Base-by-base conservation (phyloP, 2,113 vertebrate genomes). In the Sakesphorus luctuosus region DNA sequence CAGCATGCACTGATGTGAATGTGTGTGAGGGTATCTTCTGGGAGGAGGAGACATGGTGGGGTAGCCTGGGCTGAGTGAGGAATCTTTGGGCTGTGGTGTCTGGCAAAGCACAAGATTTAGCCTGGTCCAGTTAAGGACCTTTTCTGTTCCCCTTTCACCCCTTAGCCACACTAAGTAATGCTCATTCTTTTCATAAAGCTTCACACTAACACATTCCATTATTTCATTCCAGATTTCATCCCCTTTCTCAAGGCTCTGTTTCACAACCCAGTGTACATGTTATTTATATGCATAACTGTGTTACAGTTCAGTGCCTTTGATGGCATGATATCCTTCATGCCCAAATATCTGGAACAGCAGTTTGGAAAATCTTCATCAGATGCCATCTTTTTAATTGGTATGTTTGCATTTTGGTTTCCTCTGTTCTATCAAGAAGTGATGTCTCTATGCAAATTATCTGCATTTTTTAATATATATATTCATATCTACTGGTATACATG, bases 331-430 rank as follows among this genome's bases (percentile, higher is more conserved):
- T 98, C 98, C n/a, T 99, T 99, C 94, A 98, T 98, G 98, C 98
- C 99, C 73, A 99, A 99, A 89, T 99, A 99, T 90, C 93, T 99
- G 97, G 99, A 99, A 76, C 99, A 99, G 26, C 99, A 99, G 92
- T 99, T 98, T 96, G 99, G 99, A 77, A 98, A 98, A 93, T 99
- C 99, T 58, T 97, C 99, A 23, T 98, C 99, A 6, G 98, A 99
- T 66, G 98, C 99, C 36, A 99, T 99, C 96, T 99, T 99, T 97
- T 98, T 99, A 66, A 99, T 99, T 47, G 99, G 99, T 99, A 97
- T 16, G 59, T 88, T 58, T 77, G 66, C 50, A 21, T 79, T 86
- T 84, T 89, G 4, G 35, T 83, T 69, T 79, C 15, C n/a, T 84
- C 13, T 69, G 3, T 68, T 87, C 44, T 69, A 28, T 36, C n/a